A percentile compares a stretch with the other conserved stretches of the same genome.
Evolutionary conservation across 2,113 vertebrate genomes (phyloP).

Genomic region (Rhea americana): DNA sequence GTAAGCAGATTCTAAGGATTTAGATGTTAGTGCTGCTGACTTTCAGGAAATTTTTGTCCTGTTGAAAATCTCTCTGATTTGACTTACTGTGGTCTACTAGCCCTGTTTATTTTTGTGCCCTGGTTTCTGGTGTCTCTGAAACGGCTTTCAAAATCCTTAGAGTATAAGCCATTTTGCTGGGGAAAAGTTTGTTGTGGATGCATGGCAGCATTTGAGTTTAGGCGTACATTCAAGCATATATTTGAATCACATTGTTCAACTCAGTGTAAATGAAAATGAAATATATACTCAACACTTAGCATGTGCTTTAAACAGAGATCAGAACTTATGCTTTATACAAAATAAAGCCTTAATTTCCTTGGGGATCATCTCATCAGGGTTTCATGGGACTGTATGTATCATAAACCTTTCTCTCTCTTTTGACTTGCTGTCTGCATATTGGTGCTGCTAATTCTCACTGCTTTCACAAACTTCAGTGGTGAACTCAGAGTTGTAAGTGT

Average conservation of each 20-base stretch:
- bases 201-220: neutral
- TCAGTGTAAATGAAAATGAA: neutral
- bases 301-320: neutral
- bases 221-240: neutral
- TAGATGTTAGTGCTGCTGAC: neutral
- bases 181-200: neutral
- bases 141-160: neutral
- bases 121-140: neutral
- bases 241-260: neutral
- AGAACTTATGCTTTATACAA: neutral
- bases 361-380: neutral
- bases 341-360: neutral
- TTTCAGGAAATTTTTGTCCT: neutral
- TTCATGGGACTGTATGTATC: neutral
- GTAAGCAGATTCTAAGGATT: neutral
- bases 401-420: neutral
- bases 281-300: neutral
- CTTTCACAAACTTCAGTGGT: neutral
- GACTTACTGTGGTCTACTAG: neutral
- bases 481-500: neutral
- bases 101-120: neutral
- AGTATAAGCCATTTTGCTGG: neutral
- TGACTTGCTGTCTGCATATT: neutral
- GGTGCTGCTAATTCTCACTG: neutral
- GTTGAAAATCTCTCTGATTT: neutral